Percentiles rank a stretch among this genome's conserved stretches.
Conservation (phyloP, 2,888 invertebrate species). For the Nemoura dubitans region DNA sequence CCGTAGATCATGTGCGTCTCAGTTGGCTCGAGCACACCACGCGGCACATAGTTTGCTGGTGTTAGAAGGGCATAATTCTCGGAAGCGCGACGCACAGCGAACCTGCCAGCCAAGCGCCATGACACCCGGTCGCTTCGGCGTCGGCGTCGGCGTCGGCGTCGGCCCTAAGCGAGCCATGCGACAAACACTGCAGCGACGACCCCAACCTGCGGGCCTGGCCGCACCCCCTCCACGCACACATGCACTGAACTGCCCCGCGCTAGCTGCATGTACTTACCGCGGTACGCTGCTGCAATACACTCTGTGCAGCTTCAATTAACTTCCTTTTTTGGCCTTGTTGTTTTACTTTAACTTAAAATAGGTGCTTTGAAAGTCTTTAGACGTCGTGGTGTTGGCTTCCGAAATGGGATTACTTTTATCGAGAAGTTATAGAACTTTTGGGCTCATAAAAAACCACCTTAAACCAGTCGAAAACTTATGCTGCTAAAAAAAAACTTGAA, state of each 20-base stretch:
- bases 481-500: not conserved
- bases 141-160: not conserved
- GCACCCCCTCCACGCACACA: too few relatives aligned
- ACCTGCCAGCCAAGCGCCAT: not conserved
- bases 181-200: not conserved
- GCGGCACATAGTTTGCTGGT: constrained; percentile 21
- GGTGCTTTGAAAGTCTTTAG: not conserved
- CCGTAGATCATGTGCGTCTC: constrained; percentile 14
- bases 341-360: not conserved
- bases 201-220: not conserved
- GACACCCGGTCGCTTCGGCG: not conserved
- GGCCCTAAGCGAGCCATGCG: not conserved
- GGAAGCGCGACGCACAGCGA: not conserved
- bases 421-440: not conserved
- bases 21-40: not conserved
- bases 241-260: not conserved
- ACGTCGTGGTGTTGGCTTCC: not conserved
- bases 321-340: not conserved
- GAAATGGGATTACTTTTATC: not conserved
- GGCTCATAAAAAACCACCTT: not conserved
- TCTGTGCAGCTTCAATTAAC: not conserved
- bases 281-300: not conserved
- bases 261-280: not conserved
- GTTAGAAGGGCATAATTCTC: constrained; percentile 14
- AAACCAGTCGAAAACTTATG: not conserved